Evolutionary conservation across 2,797 vertebrate species (phyloP).

Genomic region (Australoheros facetus): DNA sequence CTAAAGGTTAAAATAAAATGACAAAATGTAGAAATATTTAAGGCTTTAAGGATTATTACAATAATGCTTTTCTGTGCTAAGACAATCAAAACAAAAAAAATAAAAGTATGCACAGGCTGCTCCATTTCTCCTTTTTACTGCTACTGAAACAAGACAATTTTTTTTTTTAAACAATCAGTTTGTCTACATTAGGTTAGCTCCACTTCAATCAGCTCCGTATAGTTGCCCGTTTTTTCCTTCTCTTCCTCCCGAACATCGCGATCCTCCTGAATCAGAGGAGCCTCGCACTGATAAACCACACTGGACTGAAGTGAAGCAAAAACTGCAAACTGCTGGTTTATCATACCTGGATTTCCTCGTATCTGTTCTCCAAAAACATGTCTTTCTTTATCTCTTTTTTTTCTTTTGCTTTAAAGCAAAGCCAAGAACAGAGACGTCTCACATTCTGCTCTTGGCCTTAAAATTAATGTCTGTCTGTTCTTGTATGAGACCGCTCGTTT

Average conservation of each 20-base stretch:
- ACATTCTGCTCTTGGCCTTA: conserved; percentile 37
- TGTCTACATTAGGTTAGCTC: conserved; percentile 76
- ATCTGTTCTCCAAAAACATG: conserved; percentile 4
- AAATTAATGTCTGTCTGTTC: conserved; percentile 10
- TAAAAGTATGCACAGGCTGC: conserved; percentile 49
- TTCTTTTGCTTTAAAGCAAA: conserved; percentile 29
- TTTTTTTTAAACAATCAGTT: conserved; percentile 69
- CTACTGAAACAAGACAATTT: conserved; percentile 55
- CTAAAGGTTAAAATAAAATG: conserved; percentile 67
- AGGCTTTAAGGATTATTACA: conserved; percentile 76
- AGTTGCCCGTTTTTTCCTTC: conserved; percentile 36
- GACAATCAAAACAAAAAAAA: conserved; percentile 43
- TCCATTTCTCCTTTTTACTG: conserved; percentile 47
- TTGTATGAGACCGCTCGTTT: conserved; percentile 5
- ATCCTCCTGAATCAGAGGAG: conserved; percentile 27
- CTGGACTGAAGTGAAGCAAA: conserved; percentile 27
- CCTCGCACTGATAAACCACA: conserved; percentile 34
- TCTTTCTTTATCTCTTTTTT: background rate
- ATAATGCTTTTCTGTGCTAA: conserved; percentile 71
- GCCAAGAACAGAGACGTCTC: conserved; percentile 33
- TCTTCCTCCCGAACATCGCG: conserved; percentile 19
- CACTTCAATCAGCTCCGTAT: conserved; percentile 58
- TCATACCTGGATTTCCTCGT: conserved; percentile 29
- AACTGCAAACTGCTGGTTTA: conserved; percentile 31
- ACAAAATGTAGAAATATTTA: conserved; percentile 69